Conservation (phyloP, 2,113 vertebrate genomes). For the Carettochelys insculpta region DNA sequence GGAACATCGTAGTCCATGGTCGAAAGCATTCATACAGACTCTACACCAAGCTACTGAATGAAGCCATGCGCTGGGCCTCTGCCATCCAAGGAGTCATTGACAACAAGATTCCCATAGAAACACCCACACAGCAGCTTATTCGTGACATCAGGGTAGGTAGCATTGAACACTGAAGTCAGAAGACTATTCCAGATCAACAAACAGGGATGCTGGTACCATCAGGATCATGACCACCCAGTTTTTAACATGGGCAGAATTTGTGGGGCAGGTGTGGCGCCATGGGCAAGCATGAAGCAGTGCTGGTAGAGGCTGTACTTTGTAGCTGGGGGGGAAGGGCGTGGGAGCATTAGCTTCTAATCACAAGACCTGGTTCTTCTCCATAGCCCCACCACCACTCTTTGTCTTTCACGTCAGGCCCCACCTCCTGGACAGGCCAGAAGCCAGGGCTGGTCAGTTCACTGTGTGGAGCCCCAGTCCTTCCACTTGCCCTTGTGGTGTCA, state of each 20-base stretch:
- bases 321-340: no score
- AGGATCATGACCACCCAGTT: no score
- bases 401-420: no score
- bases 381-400: no score
- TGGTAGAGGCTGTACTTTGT: no score
- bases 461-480: no score
- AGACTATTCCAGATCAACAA: not conserved
- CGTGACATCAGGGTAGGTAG: constrained; percentile 88
- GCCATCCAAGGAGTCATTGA: constrained; percentile 92
- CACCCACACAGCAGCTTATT: constrained; percentile 92
- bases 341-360: not conserved
- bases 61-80: constrained; percentile 91
- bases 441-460: no score
- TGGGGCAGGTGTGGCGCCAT: no score
- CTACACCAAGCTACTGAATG: constrained; percentile 89
- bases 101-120: constrained; percentile 92
- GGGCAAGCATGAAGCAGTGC: no score
- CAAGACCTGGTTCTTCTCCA: not conserved
- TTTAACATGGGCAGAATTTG: no score
- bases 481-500: no score
- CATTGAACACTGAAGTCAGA: not conserved
- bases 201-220: not conserved
- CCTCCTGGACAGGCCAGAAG: no score
- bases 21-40: constrained; percentile 90
- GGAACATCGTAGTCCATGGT: constrained; percentile 90